Base-by-base conservation (phyloP, 2,888 invertebrate genomes). In the Lymantria monacha region DNA sequence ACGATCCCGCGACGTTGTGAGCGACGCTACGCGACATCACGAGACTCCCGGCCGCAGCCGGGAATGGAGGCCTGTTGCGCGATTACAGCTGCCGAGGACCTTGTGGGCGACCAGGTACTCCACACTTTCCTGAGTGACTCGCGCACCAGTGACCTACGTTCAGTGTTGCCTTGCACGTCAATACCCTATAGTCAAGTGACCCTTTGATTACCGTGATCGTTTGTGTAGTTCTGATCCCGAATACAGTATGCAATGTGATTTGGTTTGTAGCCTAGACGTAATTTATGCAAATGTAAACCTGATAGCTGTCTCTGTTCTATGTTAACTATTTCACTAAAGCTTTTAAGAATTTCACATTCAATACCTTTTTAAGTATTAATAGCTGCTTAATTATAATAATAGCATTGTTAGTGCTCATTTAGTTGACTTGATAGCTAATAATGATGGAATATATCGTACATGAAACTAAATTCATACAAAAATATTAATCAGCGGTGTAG, bases 11-110 rank as follows among this genome's bases (percentile, higher is more conserved):
- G 63, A 57, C 72, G 63, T 60, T 67, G 66, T 71, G 76, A 77
- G 72, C 57, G 59, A 61, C 62, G 60, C 69, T 59, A 57, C 66
- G 66, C 66, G 56, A 61, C 61, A 50, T 63, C 61, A 57, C 63
- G 63, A 70, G 64, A 70, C 76, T 58, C 76, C 84, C 83, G 79
- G 82, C 82, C 72, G 66, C 70, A 66, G 83, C 85, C 87, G 87
- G 88, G 88, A 70, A 90, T 90, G 90, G 90, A 90, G 87, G 76
- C 87, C 86, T 89, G 88, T 81, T 83, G 84, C 77, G 81, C 84
- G 75, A 79, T 83, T 81, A 81, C 76, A 81, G 79, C 83, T 81
- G 85, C 83, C 81, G 89, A 89, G 87, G 87, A 89, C 83, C 83
- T 86, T 69, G 82, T 79, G 86, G 90, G 90, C 79, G 90, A 90